Percentiles rank a stretch among this genome's conserved stretches.
phyloP scores from a whole-genome alignment of 2,113 vertebrate genomes.

The Indicator maculatus region DNA sequence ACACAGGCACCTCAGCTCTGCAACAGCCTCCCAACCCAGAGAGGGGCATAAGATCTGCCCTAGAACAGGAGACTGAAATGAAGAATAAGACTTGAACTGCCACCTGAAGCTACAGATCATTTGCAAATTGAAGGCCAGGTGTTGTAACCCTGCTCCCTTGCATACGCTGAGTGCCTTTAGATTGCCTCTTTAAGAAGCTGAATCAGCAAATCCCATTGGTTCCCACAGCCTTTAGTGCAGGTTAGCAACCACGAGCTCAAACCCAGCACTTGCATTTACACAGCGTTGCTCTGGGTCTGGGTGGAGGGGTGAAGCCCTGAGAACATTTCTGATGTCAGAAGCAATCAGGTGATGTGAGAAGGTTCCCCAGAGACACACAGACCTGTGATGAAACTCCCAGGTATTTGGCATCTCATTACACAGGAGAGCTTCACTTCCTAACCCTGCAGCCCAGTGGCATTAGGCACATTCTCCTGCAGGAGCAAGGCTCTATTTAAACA shows the following conservation, averaged over 20 bases:
- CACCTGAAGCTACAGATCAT: background rate
- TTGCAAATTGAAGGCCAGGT: background rate
- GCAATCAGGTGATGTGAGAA: background rate
- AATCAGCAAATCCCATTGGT: background rate
- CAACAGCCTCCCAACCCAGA: background rate
- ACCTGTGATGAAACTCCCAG: background rate
- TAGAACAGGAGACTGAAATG: background rate
- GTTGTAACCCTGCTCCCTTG: background rate
- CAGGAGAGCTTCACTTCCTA: background rate
- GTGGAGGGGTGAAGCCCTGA: background rate
- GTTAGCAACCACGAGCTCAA: background rate
- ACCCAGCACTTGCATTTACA: background rate
- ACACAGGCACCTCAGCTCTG: background rate
- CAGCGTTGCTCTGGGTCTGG: background rate
- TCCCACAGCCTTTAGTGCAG: background rate
- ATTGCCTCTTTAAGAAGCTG: background rate
- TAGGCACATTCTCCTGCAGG: background rate
- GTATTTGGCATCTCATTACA: background rate
- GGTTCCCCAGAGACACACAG: background rate
- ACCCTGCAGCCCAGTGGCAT: background rate
- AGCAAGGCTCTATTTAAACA: background rate
- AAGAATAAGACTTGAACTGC: background rate
- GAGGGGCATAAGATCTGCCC: fast-evolving
- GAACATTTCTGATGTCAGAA: background rate
- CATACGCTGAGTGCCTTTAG: background rate